Evolutionary conservation across 2,797 vertebrate species (phyloP).

Genomic region (Thaleichthys pacificus): DNA sequence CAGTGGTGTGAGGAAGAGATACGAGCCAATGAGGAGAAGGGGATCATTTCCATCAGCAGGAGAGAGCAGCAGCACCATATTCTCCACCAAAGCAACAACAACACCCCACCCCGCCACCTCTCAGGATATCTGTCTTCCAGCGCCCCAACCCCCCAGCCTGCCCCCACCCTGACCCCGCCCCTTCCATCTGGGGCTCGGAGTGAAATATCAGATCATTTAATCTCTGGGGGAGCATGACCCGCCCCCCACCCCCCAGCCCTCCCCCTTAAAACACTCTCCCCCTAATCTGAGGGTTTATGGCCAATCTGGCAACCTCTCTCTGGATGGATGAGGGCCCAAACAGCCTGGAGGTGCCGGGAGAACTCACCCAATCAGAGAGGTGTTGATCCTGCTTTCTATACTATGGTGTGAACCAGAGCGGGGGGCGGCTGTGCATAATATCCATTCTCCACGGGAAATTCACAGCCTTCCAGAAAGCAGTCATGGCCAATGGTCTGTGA

Average conservation of each 20-base stretch:
- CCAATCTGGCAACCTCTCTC: conserved; percentile 26
- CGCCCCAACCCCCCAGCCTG: not conserved
- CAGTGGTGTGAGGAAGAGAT: conserved; percentile 12
- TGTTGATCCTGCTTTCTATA: not conserved
- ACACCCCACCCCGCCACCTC: not conserved
- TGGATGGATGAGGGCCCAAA: not conserved
- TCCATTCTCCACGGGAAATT: conserved; percentile 39
- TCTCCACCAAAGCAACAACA: not conserved
- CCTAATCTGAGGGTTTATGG: conserved; percentile 33
- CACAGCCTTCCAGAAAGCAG: conserved; percentile 37
- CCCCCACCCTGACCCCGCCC: conserved; percentile 31
- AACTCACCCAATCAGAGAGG: not conserved
- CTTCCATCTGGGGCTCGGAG: conserved; percentile 34
- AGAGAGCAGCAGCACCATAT: not conserved
- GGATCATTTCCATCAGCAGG: not conserved
- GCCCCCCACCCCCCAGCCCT: not conserved
- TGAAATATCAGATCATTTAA: conserved; percentile 34
- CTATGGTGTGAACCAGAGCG: conserved; percentile 2
- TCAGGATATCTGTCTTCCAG: not conserved
- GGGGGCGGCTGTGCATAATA: conserved; percentile 15
- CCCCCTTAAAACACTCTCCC: not conserved
- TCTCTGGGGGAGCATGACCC: conserved; percentile 20
- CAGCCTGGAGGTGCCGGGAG: not conserved
- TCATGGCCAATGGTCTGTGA: conserved; percentile 24
- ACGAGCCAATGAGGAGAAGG: not conserved